Conservation (phyloP, 1,140 invertebrate genomes). For the Aporrectodea caliginosa region DNA sequence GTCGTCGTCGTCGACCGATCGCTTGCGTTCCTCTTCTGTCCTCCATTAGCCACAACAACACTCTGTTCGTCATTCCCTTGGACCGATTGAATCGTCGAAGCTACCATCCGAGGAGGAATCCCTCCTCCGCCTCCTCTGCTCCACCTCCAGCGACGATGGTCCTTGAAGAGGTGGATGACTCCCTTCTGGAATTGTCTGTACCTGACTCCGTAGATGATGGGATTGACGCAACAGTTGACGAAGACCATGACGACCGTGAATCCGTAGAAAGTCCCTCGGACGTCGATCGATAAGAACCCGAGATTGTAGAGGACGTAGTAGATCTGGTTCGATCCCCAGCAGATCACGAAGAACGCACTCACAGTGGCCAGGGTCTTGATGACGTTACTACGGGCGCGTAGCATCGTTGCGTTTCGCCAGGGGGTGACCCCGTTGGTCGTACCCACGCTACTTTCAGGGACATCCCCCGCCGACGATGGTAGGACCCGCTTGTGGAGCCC, state of each 20-base stretch:
- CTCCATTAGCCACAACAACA: too few relatives aligned
- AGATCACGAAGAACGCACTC: neutral
- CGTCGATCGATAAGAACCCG: neutral
- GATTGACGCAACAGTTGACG: slow-evolving; percentile 32
- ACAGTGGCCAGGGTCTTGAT: slow-evolving; percentile 10
- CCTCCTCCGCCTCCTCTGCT: too few relatives aligned
- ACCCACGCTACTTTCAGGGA: neutral
- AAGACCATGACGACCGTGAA: slow-evolving; percentile 30
- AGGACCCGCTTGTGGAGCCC: neutral
- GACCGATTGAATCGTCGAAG: too few relatives aligned
- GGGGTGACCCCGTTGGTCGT: neutral
- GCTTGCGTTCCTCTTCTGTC: too few relatives aligned
- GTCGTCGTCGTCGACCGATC: too few relatives aligned
- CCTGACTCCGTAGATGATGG: slow-evolving; percentile 24
- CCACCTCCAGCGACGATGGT: too few relatives aligned
- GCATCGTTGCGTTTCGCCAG: neutral
- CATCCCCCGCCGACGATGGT: too few relatives aligned
- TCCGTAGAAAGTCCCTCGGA: slow-evolving; percentile 5
- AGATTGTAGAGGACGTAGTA: slow-evolving; percentile 9
- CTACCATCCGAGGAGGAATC: too few relatives aligned
- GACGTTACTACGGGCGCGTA: neutral
- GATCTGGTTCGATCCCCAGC: neutral
- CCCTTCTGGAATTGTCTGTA: slow-evolving; percentile 28
- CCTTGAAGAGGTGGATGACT: slow-evolving; percentile 7
- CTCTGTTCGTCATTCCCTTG: too few relatives aligned